Conservation (phyloP, 2,113 vertebrate species). For the Bucco capensis region DNA sequence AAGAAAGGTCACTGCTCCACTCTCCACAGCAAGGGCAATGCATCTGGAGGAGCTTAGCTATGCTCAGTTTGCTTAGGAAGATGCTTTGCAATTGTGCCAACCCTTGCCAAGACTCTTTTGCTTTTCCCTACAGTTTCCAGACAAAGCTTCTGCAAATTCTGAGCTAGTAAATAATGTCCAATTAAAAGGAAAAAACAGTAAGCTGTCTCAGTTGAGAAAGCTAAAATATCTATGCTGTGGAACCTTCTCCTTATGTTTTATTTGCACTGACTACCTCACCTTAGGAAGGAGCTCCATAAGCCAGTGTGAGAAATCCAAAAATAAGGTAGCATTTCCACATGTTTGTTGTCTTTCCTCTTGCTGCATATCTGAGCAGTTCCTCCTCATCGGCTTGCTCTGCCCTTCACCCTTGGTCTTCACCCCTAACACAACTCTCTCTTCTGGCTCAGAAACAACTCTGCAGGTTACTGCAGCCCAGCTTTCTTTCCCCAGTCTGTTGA, state of each 20-base stretch:
- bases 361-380: not conserved
- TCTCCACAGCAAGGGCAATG: accelerated
- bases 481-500: not conserved
- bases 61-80: not conserved
- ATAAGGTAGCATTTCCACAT: not conserved
- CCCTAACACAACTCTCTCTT: not conserved
- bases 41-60: not conserved
- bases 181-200: not conserved
- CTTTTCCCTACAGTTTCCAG: not conserved
- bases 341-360: not conserved
- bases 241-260: not conserved
- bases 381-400: not conserved
- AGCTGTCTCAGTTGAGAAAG: not conserved
- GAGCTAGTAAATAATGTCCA: not conserved
- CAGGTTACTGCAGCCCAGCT: not conserved
- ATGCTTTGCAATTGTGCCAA: not conserved
- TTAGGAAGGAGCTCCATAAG: not conserved
- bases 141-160: not conserved
- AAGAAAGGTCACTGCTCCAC: not conserved
- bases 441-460: not conserved
- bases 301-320: not conserved
- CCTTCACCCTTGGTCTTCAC: not conserved
- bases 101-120: not conserved
- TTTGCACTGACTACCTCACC: not conserved
- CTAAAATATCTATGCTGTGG: not conserved